Conservation (phyloP, 2,888 invertebrate species). For the Argynnis bischoffii region DNA sequence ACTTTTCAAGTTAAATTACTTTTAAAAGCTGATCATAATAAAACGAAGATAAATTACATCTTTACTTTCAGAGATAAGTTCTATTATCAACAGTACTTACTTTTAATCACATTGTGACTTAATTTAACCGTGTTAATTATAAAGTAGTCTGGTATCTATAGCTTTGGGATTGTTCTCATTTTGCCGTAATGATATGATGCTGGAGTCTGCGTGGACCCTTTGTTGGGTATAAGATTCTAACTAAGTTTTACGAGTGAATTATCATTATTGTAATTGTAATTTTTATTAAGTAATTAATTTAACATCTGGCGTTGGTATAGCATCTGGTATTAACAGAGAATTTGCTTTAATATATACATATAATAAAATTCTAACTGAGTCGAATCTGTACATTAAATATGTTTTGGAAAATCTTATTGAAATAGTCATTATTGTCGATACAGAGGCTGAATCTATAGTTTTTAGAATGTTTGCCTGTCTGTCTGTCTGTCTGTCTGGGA, state of each 20-base stretch:
- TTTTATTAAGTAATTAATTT: slow-evolving; percentile 1
- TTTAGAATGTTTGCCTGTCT: too few species aligned
- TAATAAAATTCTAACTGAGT: too few species aligned
- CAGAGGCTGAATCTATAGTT: too few species aligned
- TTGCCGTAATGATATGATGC: slow-evolving; percentile 31
- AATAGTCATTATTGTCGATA: too few species aligned
- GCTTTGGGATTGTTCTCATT: slow-evolving; percentile 27
- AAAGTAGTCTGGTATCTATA: slow-evolving; percentile 30
- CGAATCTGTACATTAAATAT: too few species aligned
- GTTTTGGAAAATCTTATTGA: not conserved
- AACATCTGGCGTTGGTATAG: slow-evolving; percentile 11
- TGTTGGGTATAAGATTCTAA: slow-evolving; percentile 14
- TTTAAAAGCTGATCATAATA: not conserved
- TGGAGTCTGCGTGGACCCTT: slow-evolving; percentile 5
- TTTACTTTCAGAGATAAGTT: slow-evolving; percentile 6
- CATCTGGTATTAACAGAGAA: slow-evolving; percentile 1
- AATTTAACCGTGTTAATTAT: slow-evolving; percentile 36
- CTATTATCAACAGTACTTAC: slow-evolving; percentile 16
- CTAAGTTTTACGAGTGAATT: slow-evolving; percentile 3
- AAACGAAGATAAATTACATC: not conserved
- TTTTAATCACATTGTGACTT: slow-evolving; percentile 31
- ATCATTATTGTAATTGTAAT: slow-evolving; percentile 18
- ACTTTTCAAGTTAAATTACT: not conserved
- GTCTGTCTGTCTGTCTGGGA: too few species aligned
- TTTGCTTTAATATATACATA: not conserved